Percentiles rank a stretch among this genome's conserved stretches.
Conservation (phyloP, 2,888 invertebrate species). For the Acronicta psi region DNA sequence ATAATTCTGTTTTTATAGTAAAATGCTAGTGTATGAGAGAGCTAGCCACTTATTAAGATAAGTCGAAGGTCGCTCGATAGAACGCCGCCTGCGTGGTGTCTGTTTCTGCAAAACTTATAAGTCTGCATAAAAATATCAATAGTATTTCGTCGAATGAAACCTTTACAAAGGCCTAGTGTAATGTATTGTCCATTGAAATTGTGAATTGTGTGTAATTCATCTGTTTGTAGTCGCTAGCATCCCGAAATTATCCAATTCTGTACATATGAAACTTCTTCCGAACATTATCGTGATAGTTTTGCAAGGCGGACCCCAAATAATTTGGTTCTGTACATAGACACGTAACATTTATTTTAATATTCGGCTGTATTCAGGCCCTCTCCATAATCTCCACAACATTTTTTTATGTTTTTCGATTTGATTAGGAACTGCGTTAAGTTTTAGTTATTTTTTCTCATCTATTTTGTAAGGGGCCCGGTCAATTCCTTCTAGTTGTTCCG, state of each 20-base stretch:
- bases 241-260: constrained; percentile 32
- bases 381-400: constrained; percentile 69
- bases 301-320: constrained; percentile 48
- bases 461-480: constrained; percentile 80
- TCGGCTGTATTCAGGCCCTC: constrained; percentile 68
- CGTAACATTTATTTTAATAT: constrained; percentile 54
- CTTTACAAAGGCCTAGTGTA: constrained; percentile 52
- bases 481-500: constrained; percentile 74
- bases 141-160: constrained; percentile 50
- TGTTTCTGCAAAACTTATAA: constrained; percentile 59
- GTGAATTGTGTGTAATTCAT: constrained; percentile 22
- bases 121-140: constrained; percentile 57
- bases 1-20: constrained; percentile 49
- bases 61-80: constrained; percentile 46
- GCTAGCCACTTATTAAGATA: constrained; percentile 44
- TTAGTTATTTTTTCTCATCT: constrained; percentile 70
- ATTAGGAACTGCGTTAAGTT: constrained; percentile 81
- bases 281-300: constrained; percentile 41
- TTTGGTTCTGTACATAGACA: constrained; percentile 54
- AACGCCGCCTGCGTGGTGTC: constrained; percentile 46
- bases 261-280: constrained; percentile 28
- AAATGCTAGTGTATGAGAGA: constrained; percentile 43
- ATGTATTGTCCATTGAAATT: constrained; percentile 30
- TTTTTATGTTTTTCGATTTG: constrained; percentile 78
- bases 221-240: constrained; percentile 39